Evolutionary conservation across 1,140 invertebrate genomes (phyloP).

Genomic region (Solenopsis invicta): DNA sequence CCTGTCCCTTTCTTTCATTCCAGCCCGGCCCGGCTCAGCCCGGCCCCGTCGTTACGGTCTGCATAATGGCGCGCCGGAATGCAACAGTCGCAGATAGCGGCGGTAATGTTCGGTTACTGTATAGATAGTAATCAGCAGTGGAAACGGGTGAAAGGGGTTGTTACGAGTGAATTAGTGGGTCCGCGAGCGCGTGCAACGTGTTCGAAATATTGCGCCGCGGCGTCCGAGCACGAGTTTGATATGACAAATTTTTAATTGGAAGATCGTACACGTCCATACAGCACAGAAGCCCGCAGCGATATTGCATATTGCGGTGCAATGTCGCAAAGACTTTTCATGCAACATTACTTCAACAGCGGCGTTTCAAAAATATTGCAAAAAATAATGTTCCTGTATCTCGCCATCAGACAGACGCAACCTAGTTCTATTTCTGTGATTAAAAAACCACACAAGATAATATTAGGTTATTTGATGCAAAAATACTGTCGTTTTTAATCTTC

Average conservation of each 20-base stretch:
- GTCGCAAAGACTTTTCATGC: no score
- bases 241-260: neutral
- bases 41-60: conserved; percentile 13
- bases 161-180: conserved; percentile 56
- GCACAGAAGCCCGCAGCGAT: no score
- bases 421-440: no score
- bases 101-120: conserved; percentile 39
- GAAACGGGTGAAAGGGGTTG: conserved; percentile 20
- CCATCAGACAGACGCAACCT: no score
- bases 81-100: conserved; percentile 36
- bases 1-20: neutral
- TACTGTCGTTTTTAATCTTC: no score
- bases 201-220: neutral
- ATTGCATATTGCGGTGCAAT: no score
- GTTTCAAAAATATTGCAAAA: no score
- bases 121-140: conserved; percentile 40
- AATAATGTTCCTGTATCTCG: no score
- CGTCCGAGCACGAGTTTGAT: neutral
- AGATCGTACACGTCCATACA: neutral
- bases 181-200: conserved; percentile 31
- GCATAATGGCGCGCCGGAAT: conserved; percentile 33
- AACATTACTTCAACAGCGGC: no score
- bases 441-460: no score
- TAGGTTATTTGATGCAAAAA: no score
- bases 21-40: neutral